Percentiles rank a stretch among this genome's conserved stretches.
phyloP scores from a whole-genome alignment of 2,888 invertebrate species.

The Odontocolon sp. region DNA sequence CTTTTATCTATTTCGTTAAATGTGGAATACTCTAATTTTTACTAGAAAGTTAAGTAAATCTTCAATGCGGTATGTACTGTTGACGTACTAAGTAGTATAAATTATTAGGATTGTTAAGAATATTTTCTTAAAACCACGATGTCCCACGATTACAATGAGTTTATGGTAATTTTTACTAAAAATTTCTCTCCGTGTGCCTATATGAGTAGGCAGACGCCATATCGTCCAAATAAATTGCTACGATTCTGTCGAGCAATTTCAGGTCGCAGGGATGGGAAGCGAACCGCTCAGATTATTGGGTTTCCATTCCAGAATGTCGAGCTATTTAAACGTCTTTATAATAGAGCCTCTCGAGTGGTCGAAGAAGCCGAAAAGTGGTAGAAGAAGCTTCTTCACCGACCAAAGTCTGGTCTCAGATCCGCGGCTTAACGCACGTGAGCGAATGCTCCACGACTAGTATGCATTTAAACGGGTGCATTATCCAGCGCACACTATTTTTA shows the following conservation, averaged over 20 bases:
- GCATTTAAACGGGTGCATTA: slow-evolving; percentile 78
- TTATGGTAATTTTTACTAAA: no score
- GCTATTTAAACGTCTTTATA: slow-evolving; percentile 56
- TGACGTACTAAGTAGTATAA: not conserved
- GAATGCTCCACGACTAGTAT: slow-evolving; percentile 74
- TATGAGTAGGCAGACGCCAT: not conserved
- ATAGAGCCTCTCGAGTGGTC: slow-evolving; percentile 29
- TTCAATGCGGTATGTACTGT: no score
- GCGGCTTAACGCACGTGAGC: slow-evolving; percentile 68
- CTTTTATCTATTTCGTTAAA: no score
- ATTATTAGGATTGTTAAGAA: no score
- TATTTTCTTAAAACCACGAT: no score
- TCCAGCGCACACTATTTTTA: slow-evolving; percentile 40
- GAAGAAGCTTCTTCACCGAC: slow-evolving; percentile 9
- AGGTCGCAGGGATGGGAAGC: not conserved
- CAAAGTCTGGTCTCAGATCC: slow-evolving; percentile 27
- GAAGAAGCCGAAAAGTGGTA: slow-evolving; percentile 5
- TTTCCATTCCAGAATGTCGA: slow-evolving; percentile 24
- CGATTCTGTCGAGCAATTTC: slow-evolving; percentile 28
- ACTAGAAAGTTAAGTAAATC: no score
- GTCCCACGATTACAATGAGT: no score
- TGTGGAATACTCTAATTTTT: no score
- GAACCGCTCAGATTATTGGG: slow-evolving; percentile 41
- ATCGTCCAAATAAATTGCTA: slow-evolving; percentile 19
- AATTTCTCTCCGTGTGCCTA: no score